Base-by-base conservation (phyloP, 2,888 invertebrate genomes). In the Diadegma fenestrale region DNA sequence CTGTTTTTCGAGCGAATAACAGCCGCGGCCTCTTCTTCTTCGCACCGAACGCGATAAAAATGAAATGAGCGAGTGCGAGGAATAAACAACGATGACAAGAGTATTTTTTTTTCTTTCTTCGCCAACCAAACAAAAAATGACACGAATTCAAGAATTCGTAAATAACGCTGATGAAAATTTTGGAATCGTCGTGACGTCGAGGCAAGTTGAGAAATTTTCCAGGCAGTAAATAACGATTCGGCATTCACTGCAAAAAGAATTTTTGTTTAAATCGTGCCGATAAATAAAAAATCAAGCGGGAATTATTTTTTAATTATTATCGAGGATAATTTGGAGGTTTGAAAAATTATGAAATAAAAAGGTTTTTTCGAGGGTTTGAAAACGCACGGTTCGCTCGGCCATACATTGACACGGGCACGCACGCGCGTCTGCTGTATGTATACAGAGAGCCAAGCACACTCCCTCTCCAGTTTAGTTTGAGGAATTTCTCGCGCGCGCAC, bases 401-500 rank as follows among this genome's bases (percentile, higher is more conserved):
- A 22, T 41, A 22, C 37, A 54, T 54, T 22, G 54, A 54, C 22
- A 58, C 58, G 26, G 26, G 14, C 37, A 22, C 37, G 43, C 61
- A 30, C 30, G 43, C 10, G 66, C 22, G 41, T 26, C 14, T 41
- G 68, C 22, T 33, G 30, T 45, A 30, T 58, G 78, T 41, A 41
- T 41, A 51, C n/a, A 77, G 17, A 77, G 17, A 77, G 26, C 8
- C 33, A 78, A 33, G 61, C 61, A 58, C 19, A 71, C 69, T 68
- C 72, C 72, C 77, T 64, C 80, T 80, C 69, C 58, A 61, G 48
- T 61, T 58, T 43, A 77, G 76, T 82, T 76, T 76, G 80, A 82
- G 82, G 82, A 82, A 82, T 82, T 82, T 86, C 81, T 86, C 81
- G 86, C 84, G 84, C 80, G 84, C 81, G 86, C 84, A 77, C 80